Evolutionary conservation across 2,797 vertebrate species (phyloP).

Genomic region (Nasua narica): DNA sequence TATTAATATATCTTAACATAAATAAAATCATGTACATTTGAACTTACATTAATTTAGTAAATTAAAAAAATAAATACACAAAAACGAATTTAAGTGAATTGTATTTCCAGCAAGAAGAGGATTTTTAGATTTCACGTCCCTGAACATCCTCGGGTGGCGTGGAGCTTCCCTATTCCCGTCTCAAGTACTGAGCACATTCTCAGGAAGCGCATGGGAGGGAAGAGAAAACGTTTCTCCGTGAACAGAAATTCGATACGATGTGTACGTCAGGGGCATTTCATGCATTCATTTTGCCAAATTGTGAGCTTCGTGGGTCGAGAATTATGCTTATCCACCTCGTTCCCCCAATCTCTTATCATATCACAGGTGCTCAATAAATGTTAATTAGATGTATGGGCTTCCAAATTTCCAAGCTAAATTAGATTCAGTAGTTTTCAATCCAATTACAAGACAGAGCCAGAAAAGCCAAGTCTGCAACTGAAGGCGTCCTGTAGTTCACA

Average conservation of each 20-base stretch:
- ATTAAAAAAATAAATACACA: not conserved
- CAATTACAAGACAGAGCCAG: not conserved
- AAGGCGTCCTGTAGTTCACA: no score
- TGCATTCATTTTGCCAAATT: not conserved
- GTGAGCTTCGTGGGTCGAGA: not conserved
- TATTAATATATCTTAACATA: not conserved
- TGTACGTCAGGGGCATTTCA: accelerated
- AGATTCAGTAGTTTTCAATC: not conserved
- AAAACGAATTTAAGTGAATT: not conserved
- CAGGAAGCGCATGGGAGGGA: not conserved
- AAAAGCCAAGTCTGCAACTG: not conserved
- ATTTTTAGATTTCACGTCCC: not conserved
- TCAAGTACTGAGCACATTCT: not conserved
- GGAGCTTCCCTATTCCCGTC: not conserved
- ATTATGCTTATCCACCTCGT: not conserved
- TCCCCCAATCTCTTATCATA: not conserved
- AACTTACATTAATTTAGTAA: not conserved
- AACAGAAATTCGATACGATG: accelerated
- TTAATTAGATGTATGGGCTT: not conserved
- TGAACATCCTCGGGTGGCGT: not conserved
- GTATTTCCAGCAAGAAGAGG: not conserved
- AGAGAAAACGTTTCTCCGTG: not conserved
- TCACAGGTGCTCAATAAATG: not conserved
- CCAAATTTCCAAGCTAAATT: not conserved
- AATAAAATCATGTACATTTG: not conserved